Base-by-base conservation (phyloP, 2,797 vertebrate genomes). In the Microcaecilia unicolor region DNA sequence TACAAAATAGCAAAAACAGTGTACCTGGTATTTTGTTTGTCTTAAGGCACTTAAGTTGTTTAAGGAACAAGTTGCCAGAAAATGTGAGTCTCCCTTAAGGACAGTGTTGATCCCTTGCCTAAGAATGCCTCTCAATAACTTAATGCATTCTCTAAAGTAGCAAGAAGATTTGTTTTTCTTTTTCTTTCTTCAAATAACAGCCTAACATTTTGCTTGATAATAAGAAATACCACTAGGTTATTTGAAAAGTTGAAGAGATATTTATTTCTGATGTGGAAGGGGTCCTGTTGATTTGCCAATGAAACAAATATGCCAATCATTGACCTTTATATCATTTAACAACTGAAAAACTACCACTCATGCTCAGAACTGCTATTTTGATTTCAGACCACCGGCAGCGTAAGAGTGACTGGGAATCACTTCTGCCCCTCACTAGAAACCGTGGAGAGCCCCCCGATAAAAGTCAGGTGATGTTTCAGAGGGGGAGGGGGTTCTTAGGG, bases 81-180 rank as follows among this genome's bases (percentile, higher is more conserved):
- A n/a, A n/a, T n/a, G n/a, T n/a, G n/a, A 45, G 9, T 32, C 18
- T 45, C 9, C 22, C 17, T 28, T 31, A 44, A 57, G n/a, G n/a
- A n/a, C n/a, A 12, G 28, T 22, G 1, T 16, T 44, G 9, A 13
- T 44, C 42, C 9, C 13, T 40, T 22, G 7, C 18, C 3, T 9
- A 8, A 2, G 4, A 27, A 25, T 13, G 34, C 9, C 7, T 27
- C 13, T 36, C 7, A 44, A 25, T 46, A 42, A 13, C 4, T 47
- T 23, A 38, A 44, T 42, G 38, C 34, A 8, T 30, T 58, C 10
- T 51, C 22, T 36, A 34, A 44, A 46, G 30, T 4, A 41, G 3
- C 8, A 28, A 22, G 16, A 8, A 5, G 3, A 18, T n/a, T n/a
- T n/a, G 1, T 1, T 55, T 45, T 53, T 37, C 42, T 37, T 1